These are phyloP conservation scores for Rhagologus leucostigma DNA, from an alignment of 2,113 vertebrate species.

Conservation along the genomic window DNA sequence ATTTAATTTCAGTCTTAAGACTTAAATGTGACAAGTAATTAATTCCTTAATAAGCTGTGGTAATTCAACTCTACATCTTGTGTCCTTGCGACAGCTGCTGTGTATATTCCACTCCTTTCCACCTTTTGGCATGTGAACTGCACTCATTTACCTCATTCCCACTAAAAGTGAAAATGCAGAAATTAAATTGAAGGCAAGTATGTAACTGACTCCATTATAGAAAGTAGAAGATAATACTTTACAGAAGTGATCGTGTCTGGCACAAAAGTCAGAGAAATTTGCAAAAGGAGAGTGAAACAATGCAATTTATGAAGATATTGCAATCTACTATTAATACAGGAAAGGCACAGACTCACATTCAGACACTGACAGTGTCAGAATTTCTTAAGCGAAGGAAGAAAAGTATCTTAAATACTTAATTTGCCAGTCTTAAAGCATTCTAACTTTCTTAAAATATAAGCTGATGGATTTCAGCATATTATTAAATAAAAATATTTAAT, in stretches of 20 bases:
- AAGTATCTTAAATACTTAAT: neutral
- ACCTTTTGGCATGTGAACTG: neutral
- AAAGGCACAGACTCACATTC: neutral
- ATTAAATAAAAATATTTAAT: neutral
- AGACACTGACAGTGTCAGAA: neutral
- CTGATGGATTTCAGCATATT: neutral
- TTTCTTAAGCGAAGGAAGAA: neutral
- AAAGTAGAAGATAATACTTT: neutral
- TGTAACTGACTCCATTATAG: neutral
- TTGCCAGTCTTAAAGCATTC: neutral
- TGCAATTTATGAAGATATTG: neutral
- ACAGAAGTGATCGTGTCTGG: neutral
- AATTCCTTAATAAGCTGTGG: neutral
- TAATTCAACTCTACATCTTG: neutral
- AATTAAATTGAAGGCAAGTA: neutral
- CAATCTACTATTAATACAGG: neutral
- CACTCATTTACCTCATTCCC: neutral
- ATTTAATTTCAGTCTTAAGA: neutral
- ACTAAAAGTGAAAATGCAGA: neutral
- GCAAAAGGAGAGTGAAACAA: neutral
- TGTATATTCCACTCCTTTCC: neutral
- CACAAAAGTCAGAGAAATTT: neutral
- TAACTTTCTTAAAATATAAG: neutral
- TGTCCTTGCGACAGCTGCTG: neutral
- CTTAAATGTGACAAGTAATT: neutral